phyloP scores from a whole-genome alignment of 2,888 invertebrate species.

The Sarcophaga variegata region DNA sequence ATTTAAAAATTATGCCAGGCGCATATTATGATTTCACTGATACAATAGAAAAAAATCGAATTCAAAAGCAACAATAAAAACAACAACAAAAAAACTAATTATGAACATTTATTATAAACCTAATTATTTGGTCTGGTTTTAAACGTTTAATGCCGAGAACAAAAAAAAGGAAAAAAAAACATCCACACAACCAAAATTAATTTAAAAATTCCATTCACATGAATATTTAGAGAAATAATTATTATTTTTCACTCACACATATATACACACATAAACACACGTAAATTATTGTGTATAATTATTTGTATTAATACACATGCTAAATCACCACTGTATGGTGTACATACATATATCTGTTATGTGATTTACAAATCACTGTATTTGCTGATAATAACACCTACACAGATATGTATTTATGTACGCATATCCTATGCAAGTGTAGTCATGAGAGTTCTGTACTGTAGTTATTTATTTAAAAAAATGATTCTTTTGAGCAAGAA shows the following conservation, averaged over 20 bases:
- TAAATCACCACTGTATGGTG: too few relatives aligned
- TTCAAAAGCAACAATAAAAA: background rate
- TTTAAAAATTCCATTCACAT: slow-evolving; percentile 31
- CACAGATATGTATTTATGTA: too few relatives aligned
- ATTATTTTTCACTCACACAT: background rate
- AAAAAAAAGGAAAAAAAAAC: background rate
- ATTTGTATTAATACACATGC: too few relatives aligned
- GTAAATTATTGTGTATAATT: too few relatives aligned
- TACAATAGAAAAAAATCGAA: background rate
- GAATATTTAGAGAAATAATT: slow-evolving; percentile 9
- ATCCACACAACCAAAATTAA: slow-evolving; percentile 37
- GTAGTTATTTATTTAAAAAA: too few relatives aligned
- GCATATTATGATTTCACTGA: background rate
- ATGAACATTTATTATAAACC: slow-evolving; percentile 56
- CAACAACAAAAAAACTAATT: slow-evolving; percentile 40
- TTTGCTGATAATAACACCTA: too few relatives aligned
- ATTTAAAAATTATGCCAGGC: background rate
- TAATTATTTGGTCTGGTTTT: slow-evolving; percentile 48
- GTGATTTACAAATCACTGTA: too few relatives aligned
- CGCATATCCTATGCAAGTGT: too few relatives aligned
- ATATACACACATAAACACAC: background rate
- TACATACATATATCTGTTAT: too few relatives aligned
- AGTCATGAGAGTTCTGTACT: too few relatives aligned
- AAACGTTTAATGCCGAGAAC: slow-evolving; percentile 20
- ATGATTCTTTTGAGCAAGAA: too few relatives aligned